Evolutionary conservation across 2,888 invertebrate genomes (phyloP), one percentile per base, ranked within the genome.

Genomic region (Phyllotreta cruciferae): DNA sequence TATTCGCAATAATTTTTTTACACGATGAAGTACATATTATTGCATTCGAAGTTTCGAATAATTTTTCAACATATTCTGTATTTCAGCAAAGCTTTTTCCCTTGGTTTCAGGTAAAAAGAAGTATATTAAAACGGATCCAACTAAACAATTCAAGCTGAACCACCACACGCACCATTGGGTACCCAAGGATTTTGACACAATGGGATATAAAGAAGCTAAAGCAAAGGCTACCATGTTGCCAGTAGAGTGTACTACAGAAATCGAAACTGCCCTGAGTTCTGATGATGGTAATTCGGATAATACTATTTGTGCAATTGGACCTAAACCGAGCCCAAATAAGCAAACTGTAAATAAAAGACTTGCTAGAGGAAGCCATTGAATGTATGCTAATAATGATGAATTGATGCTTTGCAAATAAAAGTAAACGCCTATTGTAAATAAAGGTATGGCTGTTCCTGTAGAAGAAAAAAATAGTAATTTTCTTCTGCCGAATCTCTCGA

Each of bases 201-300:
- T 7, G 0, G 73, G 71, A 60, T 34, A 63, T 7, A 5, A 1
- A 1, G 39, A 42, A 8, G 42, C 11, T 9, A 41, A 37, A 5
- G 41, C 9, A 6, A 24, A 24, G 1, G 50, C 10, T 56, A 66
- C 65, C 1, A 68, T 8, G 6, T 63, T 6, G 3, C 66, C 63
- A 6, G 67, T 45, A 2, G 66, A 10, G 6, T 66, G 64, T 6
- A 61, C 55, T 35, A 64, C 9, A n/a, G 60, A 7, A 63, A 47
- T 0, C 90, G 91, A 34, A 86, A 82, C 0, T 6, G 90, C 86
- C 79, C 91, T 91, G 1, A 92, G 88, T 69, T 91, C 88, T 0
- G 88, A 82, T 14, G 94, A 87, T 78, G 94, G 89, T 79, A 93
- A 85, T 78, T 93, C 93, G 0, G 90, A 89, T 84, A 92, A 86